Percentiles rank a stretch among this genome's conserved stretches.
phyloP scores from a whole-genome alignment of 2,797 vertebrate genomes.

The Gastrophryne carolinensis region DNA sequence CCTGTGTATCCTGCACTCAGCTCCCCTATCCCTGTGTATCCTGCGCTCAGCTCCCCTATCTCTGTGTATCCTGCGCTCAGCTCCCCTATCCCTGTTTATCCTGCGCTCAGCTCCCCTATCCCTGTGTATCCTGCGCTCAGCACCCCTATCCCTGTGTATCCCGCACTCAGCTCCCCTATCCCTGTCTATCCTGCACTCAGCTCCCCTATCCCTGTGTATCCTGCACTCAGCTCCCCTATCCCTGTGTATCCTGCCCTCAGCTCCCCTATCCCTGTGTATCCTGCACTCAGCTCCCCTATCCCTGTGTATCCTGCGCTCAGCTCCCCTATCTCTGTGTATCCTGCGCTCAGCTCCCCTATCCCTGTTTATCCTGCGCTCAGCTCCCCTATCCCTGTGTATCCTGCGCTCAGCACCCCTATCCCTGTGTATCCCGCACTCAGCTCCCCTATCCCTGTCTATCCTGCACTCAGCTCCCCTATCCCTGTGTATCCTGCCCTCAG shows the following conservation, averaged over 20 bases:
- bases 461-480: neutral
- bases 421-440: no score
- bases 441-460: neutral
- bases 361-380: neutral
- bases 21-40: neutral
- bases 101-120: neutral
- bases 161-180: no score
- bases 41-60: no score
- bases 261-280: neutral
- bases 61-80: no score
- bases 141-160: neutral
- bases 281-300: no score
- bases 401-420: no score
- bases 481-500: neutral
- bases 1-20: neutral
- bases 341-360: neutral
- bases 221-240: neutral
- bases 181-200: no score
- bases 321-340: neutral
- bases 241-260: neutral
- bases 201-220: neutral
- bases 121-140: neutral
- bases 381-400: neutral
- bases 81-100: neutral
- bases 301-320: no score